Conservation (phyloP, 2,888 invertebrate genomes). For the Adelphocoris suturalis region DNA sequence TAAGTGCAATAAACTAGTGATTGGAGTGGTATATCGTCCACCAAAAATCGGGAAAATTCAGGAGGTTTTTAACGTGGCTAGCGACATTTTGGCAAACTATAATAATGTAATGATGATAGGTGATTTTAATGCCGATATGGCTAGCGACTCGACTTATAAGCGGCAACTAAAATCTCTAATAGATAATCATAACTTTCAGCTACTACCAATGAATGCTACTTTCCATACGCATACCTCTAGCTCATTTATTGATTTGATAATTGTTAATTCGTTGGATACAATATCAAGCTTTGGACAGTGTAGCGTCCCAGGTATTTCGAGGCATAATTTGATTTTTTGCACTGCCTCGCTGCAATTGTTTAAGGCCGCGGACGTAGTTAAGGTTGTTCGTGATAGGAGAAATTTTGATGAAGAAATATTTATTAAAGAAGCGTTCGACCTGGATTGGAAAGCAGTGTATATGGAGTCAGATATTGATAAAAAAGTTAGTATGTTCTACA, state of each 20-base stretch:
- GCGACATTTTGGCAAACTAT: not conserved
- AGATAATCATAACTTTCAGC: not conserved
- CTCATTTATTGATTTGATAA: conserved; percentile 28
- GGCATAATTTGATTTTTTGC: conserved; percentile 42
- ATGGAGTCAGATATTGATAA: conserved; percentile 30
- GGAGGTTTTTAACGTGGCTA: not conserved
- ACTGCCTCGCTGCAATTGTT: not conserved
- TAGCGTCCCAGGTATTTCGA: not conserved
- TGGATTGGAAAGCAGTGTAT: not conserved
- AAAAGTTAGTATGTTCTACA: conserved; percentile 31
- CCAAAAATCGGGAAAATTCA: conserved; percentile 23
- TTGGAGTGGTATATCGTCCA: conserved; percentile 17
- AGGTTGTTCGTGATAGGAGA: not conserved
- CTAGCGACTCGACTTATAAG: not conserved
- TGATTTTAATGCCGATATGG: conserved; percentile 22
- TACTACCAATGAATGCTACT: conserved; percentile 1
- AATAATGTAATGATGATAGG: not conserved
- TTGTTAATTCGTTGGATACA: not conserved
- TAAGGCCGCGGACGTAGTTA: not conserved
- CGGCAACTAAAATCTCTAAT: not conserved
- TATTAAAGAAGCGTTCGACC: not conserved
- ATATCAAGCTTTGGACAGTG: too few species aligned
- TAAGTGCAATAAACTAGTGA: not conserved
- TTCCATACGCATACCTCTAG: not conserved
- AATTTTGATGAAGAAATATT: not conserved